Evolutionary conservation across 1,140 invertebrate species (phyloP).

Genomic region (Drosophila gunungcola): DNA sequence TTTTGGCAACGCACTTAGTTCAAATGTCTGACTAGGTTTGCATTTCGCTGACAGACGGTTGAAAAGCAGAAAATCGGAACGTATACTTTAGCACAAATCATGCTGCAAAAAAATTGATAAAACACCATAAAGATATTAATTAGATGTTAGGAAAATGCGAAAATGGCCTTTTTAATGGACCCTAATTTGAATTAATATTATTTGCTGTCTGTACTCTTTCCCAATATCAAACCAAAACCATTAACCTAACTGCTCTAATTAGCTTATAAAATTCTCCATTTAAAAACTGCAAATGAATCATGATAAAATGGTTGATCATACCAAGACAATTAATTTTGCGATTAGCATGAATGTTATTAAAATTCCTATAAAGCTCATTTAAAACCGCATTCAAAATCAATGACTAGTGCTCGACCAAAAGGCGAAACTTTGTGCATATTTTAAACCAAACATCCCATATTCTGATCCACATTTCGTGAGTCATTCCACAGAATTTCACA

Average conservation of each 20-base stretch:
- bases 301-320: not conserved
- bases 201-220: no score
- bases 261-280: no score
- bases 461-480: not conserved
- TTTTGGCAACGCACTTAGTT: slow-evolving; percentile 25
- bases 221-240: no score
- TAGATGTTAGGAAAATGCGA: no score
- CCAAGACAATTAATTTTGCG: not conserved
- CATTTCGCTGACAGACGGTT: slow-evolving; percentile 20
- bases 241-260: no score
- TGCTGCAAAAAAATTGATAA: no score
- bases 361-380: not conserved
- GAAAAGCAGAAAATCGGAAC: not conserved
- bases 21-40: slow-evolving; percentile 8
- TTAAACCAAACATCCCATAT: slow-evolving; percentile 9
- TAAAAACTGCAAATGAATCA: not conserved
- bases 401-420: slow-evolving; percentile 3
- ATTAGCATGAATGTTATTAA: no score
- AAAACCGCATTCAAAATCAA: not conserved
- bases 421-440: not conserved
- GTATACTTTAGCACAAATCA: no score
- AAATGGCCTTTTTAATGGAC: no score
- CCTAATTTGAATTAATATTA: no score
- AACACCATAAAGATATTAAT: no score
- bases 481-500: slow-evolving; percentile 7